Evolutionary conservation across 2,888 invertebrate species (phyloP), one percentile per base, ranked within the genome.

Genomic region (Macaria notata): DNA sequence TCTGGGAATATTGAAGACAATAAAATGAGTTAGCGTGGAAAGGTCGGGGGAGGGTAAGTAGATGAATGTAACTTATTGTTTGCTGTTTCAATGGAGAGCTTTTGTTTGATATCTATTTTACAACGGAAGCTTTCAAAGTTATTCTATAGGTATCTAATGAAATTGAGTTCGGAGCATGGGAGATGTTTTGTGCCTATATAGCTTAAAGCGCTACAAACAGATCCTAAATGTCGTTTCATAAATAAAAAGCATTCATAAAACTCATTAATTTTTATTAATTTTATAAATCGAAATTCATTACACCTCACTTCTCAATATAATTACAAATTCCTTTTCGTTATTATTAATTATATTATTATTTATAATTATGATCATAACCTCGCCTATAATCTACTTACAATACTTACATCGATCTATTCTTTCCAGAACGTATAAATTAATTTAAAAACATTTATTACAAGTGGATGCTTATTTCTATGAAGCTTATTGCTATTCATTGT

Each of bases 1-100:
- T 90, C 90, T 90, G 90, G 88, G 88, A 88, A 90, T 90, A 91
- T 90, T 89, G 86, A 88, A 90, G 86, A 90, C 90, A 90, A 90
- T 89, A 86, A 89, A 88, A 88, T 88, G 79, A 87, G 87, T 88
- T 88, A 38, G 53, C 63, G 59, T 59, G 63, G 73, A 76, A 76
- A 72, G 78, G 73, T 63, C 61, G 59, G 57, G 70, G 62, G 48
- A 39, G 72, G 72, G 76, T 65, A 66, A 70, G 69, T 74, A 74
- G 73, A 77, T 74, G 75, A 79, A 75, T 73, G 75, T 78, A 47
- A 59, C 52, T 50, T 82, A 73, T 79, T 81, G 69, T 74, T 73
- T 62, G 60, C 67, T 36, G 33, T 61, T 60, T 72, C 53, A 56
- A 33, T 44, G 62, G 62, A 36, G 33, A 36, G 33, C 7, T 19